Conservation (phyloP, 2,797 vertebrate species). For the Zonotrichia albicollis region DNA sequence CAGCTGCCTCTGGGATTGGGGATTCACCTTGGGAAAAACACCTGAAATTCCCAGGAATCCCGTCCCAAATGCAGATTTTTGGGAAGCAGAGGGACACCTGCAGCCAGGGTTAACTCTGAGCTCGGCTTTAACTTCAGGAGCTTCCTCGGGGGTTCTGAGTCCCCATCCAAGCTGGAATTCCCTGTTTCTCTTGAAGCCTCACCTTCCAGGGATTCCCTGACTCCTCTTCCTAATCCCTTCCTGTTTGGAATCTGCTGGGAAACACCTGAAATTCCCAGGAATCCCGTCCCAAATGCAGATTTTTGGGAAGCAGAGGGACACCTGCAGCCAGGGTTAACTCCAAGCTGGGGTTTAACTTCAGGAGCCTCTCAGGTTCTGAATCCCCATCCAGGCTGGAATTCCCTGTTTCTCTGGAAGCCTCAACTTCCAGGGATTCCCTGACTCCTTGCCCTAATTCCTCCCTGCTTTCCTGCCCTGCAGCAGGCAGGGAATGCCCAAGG, state of each 20-base stretch:
- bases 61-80: too few species aligned
- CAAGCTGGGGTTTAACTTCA: fast-evolving
- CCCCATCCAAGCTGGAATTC: too few species aligned
- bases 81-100: too few species aligned
- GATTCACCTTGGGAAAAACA: too few species aligned
- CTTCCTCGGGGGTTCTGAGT: too few species aligned
- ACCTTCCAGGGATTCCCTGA: too few species aligned
- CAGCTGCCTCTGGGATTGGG: neutral
- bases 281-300: fast-evolving
- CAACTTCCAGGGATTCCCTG: neutral
- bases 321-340: too few species aligned
- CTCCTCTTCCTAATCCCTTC: too few species aligned
- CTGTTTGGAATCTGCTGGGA: neutral
- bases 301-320: neutral
- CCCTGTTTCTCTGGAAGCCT: neutral
- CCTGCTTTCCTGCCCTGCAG: neutral
- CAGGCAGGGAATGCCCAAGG: neutral
- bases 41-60: too few species aligned
- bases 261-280: neutral
- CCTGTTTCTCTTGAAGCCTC: too few species aligned
- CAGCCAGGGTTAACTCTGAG: too few species aligned
- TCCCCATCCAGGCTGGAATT: neutral
- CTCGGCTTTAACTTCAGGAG: too few species aligned
- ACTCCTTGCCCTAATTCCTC: neutral
- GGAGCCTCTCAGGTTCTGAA: neutral